Base-by-base conservation (phyloP, 2,888 invertebrate genomes). In the Spialia ferax region DNA sequence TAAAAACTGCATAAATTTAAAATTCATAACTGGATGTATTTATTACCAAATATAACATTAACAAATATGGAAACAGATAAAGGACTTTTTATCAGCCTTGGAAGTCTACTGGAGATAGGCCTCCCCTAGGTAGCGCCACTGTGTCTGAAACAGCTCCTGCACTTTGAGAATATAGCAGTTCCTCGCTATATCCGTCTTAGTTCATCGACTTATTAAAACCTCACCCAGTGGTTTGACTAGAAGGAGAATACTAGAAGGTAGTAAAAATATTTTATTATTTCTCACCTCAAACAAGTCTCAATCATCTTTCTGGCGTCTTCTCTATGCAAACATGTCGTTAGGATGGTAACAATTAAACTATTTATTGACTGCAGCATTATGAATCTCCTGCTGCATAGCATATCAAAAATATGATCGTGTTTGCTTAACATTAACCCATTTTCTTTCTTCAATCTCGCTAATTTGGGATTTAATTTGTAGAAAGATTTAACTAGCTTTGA, bases 251-350 rank as follows among this genome's bases (percentile, higher is more conserved):
- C n/a, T n/a, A n/a, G n/a, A n/a, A n/a, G n/a, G n/a, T n/a, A n/a
- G n/a, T n/a, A n/a, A n/a, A n/a, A n/a, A n/a, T n/a, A n/a, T n/a
- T n/a, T n/a, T n/a, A n/a, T n/a, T n/a, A 15, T 32, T 10, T 57
- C 83, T 86, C 83, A 95, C 95, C 93, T 94, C 73, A 95, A 88
- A 74, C 94, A 94, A 52, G 95, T 90, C 76, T 94, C 93, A 52
- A 95, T 88, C 79, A 95, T 87, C 77, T 93, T 93, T 75, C 95
- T 94, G 0, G 94, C 93, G 74, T 95, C 95, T 79, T 95, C 94
- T 74, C 95, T 89, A 78, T 94, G 95, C 26, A 95, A 80, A 76
- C 93, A 94, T 10, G 93, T 93, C 65, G 89, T 88, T 52, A 94
- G 75, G 74, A 95, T 94, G 35, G 95, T 94, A 23, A 81, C 83